A percentile compares a stretch with the other conserved stretches of the same genome.
phyloP scores from a whole-genome alignment of 2,113 vertebrate species.

The Speoplatyrhinus poulsoni region DNA sequence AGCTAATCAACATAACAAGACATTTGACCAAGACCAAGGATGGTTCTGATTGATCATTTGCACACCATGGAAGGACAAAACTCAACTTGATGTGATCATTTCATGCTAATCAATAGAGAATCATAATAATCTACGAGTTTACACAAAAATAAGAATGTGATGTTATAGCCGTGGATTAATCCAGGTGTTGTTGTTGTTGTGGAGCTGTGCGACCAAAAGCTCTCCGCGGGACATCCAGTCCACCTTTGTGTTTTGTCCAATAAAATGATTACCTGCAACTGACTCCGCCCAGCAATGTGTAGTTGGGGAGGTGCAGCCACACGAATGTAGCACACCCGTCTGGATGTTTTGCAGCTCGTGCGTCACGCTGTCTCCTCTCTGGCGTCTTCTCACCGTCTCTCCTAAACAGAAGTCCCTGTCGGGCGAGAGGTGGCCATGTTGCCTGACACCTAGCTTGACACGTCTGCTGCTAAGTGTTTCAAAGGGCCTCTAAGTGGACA shows the following conservation, averaged over 20 bases:
- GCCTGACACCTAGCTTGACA: constrained; percentile 75
- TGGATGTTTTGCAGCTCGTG: constrained; percentile 47
- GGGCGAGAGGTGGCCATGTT: constrained; percentile 74
- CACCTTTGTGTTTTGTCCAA: background rate
- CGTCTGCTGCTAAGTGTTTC: constrained; percentile 79
- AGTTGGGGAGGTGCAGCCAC: background rate
- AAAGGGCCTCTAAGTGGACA: constrained; percentile 72
- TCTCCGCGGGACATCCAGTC: background rate
- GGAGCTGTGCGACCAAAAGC: background rate
- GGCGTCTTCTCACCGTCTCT: constrained; percentile 42
- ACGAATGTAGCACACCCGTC: constrained; percentile 25
- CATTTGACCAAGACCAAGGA: too few relatives aligned
- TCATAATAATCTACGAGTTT: too few relatives aligned
- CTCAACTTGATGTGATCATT: too few relatives aligned
- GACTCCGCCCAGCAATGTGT: background rate
- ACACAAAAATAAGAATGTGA: too few relatives aligned
- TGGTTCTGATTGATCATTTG: too few relatives aligned
- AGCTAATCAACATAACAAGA: too few relatives aligned
- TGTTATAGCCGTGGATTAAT: too few relatives aligned
- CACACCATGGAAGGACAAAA: too few relatives aligned
- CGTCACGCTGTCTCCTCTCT: constrained; percentile 52
- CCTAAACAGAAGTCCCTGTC: constrained; percentile 73
- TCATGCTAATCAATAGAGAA: too few relatives aligned
- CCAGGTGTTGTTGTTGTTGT: background rate
- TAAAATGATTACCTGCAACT: background rate